Conservation (phyloP, 1,140 invertebrate species). For the Heliconius congener region DNA sequence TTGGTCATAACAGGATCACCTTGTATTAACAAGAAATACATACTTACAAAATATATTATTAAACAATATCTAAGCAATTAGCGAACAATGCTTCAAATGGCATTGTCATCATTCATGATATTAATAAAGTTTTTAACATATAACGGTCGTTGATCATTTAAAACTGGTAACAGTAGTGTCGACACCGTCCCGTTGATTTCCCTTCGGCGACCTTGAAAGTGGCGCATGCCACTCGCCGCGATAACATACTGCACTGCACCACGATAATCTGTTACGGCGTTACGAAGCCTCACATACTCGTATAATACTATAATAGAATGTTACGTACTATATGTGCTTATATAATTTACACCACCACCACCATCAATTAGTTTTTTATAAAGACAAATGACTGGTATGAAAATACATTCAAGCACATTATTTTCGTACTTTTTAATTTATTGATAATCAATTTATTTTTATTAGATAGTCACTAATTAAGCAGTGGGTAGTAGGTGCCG, state of each 20-base stretch:
- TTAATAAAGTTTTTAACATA: conserved; percentile 45
- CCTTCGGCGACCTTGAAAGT: conserved; percentile 75
- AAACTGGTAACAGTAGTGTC: conserved; percentile 56
- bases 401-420: neutral
- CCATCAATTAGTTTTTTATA: neutral
- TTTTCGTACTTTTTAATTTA: neutral
- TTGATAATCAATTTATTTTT: neutral
- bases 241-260: conserved; percentile 64
- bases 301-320: conserved; percentile 9
- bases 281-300: neutral
- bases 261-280: conserved; percentile 52
- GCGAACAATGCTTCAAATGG: neutral
- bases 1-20: no score
- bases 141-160: conserved; percentile 52
- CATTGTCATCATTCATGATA: neutral
- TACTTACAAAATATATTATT: neutral
- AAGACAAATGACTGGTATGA: neutral
- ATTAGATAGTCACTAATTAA: neutral
- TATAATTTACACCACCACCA: neutral
- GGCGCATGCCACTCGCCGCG: conserved; percentile 54
- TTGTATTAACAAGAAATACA: neutral
- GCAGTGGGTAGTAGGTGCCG: neutral
- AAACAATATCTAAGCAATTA: neutral
- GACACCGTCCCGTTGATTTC: conserved; percentile 69
- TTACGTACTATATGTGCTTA: conserved; percentile 8